Percentiles rank a stretch among this genome's conserved stretches.
Evolutionary conservation across 2,888 invertebrate species (phyloP).

Genomic region (Adineta ricciae): DNA sequence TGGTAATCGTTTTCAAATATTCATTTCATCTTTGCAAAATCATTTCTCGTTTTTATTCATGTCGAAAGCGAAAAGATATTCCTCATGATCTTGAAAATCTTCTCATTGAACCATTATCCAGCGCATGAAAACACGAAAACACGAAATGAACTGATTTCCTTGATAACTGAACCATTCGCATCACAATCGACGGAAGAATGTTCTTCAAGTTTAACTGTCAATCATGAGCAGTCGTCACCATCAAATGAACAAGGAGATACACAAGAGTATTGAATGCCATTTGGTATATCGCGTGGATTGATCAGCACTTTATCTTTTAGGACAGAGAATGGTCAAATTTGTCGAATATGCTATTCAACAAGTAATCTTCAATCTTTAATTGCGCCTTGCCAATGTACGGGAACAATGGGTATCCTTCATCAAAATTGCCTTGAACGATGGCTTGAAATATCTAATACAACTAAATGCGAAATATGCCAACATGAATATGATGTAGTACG

Average conservation of each 20-base stretch:
- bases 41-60: neutral
- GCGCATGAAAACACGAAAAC: neutral
- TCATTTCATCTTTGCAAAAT: neutral
- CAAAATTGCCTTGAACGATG: constrained; percentile 65
- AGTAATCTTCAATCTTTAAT: constrained; percentile 52
- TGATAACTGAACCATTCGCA: neutral
- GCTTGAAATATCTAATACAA: constrained; percentile 62
- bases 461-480: constrained; percentile 66
- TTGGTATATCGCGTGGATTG: no score
- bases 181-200: neutral
- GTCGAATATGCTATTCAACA: constrained; percentile 56
- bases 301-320: no score
- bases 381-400: constrained; percentile 56
- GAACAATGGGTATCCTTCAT: constrained; percentile 65
- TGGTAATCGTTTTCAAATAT: neutral
- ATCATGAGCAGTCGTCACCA: neutral
- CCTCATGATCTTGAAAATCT: neutral
- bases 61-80: neutral
- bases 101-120: neutral
- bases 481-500: constrained; percentile 60
- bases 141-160: neutral
- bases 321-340: constrained; percentile 41
- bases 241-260: no score
- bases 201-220: neutral
- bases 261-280: no score